A percentile compares a stretch with the other conserved stretches of the same genome.
Conservation (phyloP, 2,113 vertebrate species). For the Podilymbus podiceps region DNA sequence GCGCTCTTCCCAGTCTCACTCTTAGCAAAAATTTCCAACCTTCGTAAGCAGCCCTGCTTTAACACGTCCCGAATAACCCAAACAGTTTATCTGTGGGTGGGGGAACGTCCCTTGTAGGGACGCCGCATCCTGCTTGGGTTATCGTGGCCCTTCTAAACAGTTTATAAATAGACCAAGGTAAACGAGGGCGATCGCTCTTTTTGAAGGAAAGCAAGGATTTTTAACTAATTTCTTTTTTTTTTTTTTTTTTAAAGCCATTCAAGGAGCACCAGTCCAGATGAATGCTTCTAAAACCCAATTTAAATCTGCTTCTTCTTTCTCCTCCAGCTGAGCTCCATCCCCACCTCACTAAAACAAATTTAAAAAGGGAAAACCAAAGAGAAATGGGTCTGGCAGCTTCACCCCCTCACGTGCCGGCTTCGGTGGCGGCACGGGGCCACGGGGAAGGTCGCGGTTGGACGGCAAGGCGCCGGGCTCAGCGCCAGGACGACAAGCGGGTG, state of each 20-base stretch:
- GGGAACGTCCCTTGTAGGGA: not conserved
- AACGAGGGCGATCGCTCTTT: not conserved
- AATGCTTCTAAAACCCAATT: rapidly evolving
- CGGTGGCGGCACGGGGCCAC: rapidly evolving
- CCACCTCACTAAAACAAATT: not conserved
- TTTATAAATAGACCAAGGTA: slow-evolving; percentile 51
- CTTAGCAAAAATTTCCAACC: not conserved
- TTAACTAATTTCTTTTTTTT: not conserved
- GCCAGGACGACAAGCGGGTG: not conserved
- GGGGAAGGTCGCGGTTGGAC: rapidly evolving
- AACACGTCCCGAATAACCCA: not conserved
- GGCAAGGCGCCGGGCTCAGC: not conserved
- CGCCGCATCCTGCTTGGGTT: slow-evolving; percentile 18
- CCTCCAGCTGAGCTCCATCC: not conserved
- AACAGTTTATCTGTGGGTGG: slow-evolving; percentile 41
- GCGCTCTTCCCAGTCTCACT: not conserved
- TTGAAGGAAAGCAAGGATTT: not conserved
- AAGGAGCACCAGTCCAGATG: rapidly evolving
- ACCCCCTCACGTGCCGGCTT: rapidly evolving
- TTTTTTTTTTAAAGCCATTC: not conserved
- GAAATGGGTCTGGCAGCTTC: not conserved
- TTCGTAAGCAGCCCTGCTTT: not conserved
- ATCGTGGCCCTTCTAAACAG: slow-evolving; percentile 25
- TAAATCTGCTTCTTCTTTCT: not conserved
- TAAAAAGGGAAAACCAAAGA: not conserved